A percentile compares a stretch with the other conserved stretches of the same genome.
Conservation (phyloP, 1,140 invertebrate species). For the Eupeodes corollae region DNA sequence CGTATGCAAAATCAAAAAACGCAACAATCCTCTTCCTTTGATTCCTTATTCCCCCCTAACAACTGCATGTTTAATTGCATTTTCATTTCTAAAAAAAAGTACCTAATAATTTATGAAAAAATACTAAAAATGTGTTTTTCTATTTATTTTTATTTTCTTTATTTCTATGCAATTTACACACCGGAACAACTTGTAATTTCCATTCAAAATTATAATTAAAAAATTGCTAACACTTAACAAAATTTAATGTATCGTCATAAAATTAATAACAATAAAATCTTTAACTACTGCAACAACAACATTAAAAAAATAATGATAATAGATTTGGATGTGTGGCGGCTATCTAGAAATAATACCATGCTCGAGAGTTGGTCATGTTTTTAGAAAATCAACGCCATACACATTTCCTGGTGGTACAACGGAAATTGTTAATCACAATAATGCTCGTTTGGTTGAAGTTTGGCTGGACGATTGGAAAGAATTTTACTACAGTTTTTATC, state of each 20-base stretch:
- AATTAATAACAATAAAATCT: neutral
- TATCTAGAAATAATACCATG: constrained; percentile 82
- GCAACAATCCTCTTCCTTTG: too few species aligned
- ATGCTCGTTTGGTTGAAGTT: constrained; percentile 89
- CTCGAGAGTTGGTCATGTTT: constrained; percentile 91
- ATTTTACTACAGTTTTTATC: constrained; percentile 97
- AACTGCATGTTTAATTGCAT: too few species aligned
- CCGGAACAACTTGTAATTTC: too few species aligned
- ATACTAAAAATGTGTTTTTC: too few species aligned
- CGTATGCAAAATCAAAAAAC: too few species aligned
- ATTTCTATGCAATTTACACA: too few species aligned
- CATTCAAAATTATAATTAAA: neutral
- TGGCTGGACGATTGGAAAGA: constrained; percentile 98
- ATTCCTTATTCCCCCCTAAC: too few species aligned
- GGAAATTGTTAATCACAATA: constrained; percentile 97
- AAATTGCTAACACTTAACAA: neutral
- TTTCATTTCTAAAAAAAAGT: too few species aligned
- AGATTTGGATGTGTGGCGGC: constrained; percentile 97
- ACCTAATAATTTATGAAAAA: too few species aligned
- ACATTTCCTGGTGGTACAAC: constrained; percentile 97
- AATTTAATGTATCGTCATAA: neutral
- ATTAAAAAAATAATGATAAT: neutral
- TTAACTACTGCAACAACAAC: neutral
- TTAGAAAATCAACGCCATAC: constrained; percentile 97
- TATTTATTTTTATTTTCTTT: too few species aligned